A percentile compares a stretch with the other conserved stretches of the same genome.
Evolutionary conservation across 2,888 invertebrate species (phyloP).

Genomic region (Philonicus albiceps): DNA sequence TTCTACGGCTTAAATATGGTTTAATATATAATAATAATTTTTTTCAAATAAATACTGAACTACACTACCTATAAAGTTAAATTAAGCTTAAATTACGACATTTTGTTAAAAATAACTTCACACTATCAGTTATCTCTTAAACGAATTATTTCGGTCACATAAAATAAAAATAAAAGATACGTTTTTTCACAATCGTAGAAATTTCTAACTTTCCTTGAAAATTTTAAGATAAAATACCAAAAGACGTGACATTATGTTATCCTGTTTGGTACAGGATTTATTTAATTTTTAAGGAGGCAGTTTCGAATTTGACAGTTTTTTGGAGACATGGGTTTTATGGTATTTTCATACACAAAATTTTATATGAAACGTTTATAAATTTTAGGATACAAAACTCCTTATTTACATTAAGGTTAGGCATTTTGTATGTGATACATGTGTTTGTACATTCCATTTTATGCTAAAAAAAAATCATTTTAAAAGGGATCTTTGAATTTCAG

Average conservation of each 20-base stretch:
- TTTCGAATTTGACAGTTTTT: background rate
- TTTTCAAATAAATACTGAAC: no score
- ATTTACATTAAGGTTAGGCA: background rate
- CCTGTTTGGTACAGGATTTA: background rate
- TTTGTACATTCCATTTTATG: no score
- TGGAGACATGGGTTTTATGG: background rate
- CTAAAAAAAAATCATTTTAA: background rate
- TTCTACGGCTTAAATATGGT: no score
- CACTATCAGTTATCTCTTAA: no score
- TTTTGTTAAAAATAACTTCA: background rate
- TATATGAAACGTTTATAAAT: background rate
- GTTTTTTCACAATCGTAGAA: background rate
- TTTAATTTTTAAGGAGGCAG: background rate
- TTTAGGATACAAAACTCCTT: background rate
- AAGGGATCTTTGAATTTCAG: background rate
- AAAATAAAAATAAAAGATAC: background rate
- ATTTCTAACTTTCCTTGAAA: background rate
- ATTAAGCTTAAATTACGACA: background rate
- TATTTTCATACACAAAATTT: background rate
- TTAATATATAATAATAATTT: no score
- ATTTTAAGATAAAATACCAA: background rate
- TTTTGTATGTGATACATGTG: background rate
- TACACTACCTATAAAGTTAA: no score
- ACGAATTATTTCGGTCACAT: background rate
- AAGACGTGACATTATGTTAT: background rate